Evolutionary conservation across 1,140 invertebrate genomes (phyloP).

Genomic region (Drosophila kepulauana): DNA sequence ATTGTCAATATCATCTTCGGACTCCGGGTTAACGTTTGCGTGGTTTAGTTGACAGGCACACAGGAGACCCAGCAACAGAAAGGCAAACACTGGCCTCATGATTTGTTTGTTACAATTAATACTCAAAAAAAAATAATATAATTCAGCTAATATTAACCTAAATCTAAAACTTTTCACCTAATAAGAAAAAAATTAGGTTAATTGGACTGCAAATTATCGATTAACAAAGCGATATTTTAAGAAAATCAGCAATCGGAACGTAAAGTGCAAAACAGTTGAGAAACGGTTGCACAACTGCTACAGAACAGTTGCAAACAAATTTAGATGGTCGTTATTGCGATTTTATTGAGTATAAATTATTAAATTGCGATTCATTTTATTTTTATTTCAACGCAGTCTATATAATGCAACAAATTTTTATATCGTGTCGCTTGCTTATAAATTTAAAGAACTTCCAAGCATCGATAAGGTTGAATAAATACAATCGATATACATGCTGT

Average conservation of each 20-base stretch:
- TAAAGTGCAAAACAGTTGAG: constrained; percentile 1
- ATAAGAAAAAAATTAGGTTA: constrained; percentile 76
- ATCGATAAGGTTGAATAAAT: too few species aligned
- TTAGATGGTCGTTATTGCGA: too few species aligned
- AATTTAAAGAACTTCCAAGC: too few species aligned
- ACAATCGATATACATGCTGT: too few species aligned
- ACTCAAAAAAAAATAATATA: constrained; percentile 37
- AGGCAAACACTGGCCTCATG: constrained; percentile 70
- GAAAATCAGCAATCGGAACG: constrained; percentile 10
- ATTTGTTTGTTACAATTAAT: constrained; percentile 27
- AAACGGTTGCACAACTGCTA: constrained; percentile 16
- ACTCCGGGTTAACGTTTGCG: constrained; percentile 42
- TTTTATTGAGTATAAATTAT: too few species aligned
- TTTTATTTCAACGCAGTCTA: too few species aligned
- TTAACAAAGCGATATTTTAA: constrained; percentile 2
- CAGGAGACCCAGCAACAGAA: constrained; percentile 63
- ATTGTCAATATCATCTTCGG: constrained; percentile 88
- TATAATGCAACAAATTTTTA: too few species aligned
- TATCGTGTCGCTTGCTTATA: too few species aligned
- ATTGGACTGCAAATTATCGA: constrained; percentile 55
- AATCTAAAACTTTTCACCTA: constrained; percentile 67
- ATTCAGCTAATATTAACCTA: constrained; percentile 68
- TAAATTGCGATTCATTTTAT: too few species aligned
- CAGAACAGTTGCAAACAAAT: background rate
- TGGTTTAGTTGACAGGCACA: constrained; percentile 57